Percentiles rank a stretch among this genome's conserved stretches.
Evolutionary conservation across 2,113 vertebrate species (phyloP).

Genomic region (Sarotherodon lohbergeri): DNA sequence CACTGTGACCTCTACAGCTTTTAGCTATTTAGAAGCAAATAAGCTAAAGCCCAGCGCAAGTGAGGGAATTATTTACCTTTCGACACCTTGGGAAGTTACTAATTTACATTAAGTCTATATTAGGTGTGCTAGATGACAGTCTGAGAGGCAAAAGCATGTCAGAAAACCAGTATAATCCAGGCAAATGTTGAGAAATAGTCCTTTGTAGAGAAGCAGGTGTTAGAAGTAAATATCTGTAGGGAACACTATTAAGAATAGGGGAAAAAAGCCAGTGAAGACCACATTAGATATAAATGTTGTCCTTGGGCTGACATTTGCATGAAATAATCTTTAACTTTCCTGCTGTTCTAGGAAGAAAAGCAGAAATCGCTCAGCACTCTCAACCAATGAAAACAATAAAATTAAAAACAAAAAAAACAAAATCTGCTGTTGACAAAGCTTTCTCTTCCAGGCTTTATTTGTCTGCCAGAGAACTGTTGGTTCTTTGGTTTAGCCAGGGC

Average conservation of each 20-base stretch:
- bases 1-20: not conserved
- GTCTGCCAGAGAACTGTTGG: constrained; percentile 36
- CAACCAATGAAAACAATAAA: constrained; percentile 16
- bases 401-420: not conserved
- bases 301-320: constrained; percentile 26
- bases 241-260: not conserved
- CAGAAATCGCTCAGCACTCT: not conserved
- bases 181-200: not conserved
- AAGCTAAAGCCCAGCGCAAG: not conserved
- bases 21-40: not conserved
- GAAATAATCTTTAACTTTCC: constrained; percentile 42
- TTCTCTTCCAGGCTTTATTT: constrained; percentile 27
- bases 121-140: not conserved
- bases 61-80: not conserved
- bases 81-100: constrained; percentile 10
- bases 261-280: not conserved
- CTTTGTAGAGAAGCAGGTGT: not conserved
- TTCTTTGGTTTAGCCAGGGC: constrained; percentile 35
- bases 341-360: constrained; percentile 29
- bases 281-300: not conserved
- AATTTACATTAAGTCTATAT: not conserved
- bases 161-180: not conserved
- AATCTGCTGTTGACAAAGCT: constrained; percentile 38
- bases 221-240: constrained; percentile 17
- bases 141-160: not conserved